Evolutionary conservation across 1,140 invertebrate genomes (phyloP), one percentile per base, ranked within the genome.

Genomic region (Choristoneura fumiferana): DNA sequence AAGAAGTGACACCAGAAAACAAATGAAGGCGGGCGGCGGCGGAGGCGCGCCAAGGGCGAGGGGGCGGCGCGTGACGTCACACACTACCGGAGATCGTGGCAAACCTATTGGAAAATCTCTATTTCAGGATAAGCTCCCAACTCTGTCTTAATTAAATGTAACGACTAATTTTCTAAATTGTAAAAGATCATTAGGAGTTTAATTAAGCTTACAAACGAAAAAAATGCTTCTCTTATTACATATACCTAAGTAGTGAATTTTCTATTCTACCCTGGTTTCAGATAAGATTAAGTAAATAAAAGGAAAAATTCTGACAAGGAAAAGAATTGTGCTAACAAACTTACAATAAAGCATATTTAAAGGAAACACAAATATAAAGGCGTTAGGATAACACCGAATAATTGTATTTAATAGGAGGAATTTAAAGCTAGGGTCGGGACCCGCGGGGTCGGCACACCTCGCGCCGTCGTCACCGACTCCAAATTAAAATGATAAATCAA

Each of bases 1-100:
- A 88, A 88, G 83, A 78, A 86, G 67, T 88, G 85, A 85, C 83
- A 84, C 81, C 81, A 86, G 79, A 86, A 88, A 88, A 88, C 85
- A 88, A 86, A 85, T 88, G 85, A 88, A 84, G 72, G 81, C 71
- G 71, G 80, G 73, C 62, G 67, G 73, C 62, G 67, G 60, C 34
- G 69, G 60, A 39, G 69, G 58, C 62, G 38, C 53, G 34, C 43
- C 54, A 59, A 35, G 64, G 63, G 69, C 54, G 63, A 68, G 70
- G 69, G 62, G 39, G 9, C 14, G 62, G 60, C 67, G 65, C 63
- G 73, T 84, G 76, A 83, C 77, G 76, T 84, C 76, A 84, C 64
- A 84, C 64, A 59, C 54, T 38, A 29, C 35, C n/a, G 34, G 10
- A 13, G 1, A 17, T 33, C 10, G 35, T 6, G 35, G 34, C 9